These are phyloP conservation scores for Gryllus longicercus DNA, from an alignment of 2,888 invertebrate species.

Conservation along the genomic window DNA sequence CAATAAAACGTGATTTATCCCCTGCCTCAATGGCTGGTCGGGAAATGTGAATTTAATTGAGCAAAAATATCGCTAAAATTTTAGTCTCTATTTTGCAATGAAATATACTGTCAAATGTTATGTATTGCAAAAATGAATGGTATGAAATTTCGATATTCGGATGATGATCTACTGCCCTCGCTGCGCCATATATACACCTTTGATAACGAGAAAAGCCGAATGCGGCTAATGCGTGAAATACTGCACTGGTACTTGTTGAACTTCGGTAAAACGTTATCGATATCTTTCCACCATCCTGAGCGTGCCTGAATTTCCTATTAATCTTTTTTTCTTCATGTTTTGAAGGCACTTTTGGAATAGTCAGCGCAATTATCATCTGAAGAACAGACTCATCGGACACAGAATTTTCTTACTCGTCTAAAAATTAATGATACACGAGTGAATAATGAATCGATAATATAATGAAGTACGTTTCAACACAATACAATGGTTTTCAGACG, in stretches of 20 bases:
- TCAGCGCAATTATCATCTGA: background rate
- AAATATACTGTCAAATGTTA: slow-evolving; percentile 17
- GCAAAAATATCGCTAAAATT: slow-evolving; percentile 24
- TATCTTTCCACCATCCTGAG: background rate
- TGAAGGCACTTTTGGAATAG: background rate
- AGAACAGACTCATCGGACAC: no score
- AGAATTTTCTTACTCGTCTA: no score
- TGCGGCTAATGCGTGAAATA: background rate
- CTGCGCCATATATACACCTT: background rate
- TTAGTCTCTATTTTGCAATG: slow-evolving; percentile 12
- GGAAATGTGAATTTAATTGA: slow-evolving; percentile 24
- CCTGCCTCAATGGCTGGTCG: background rate
- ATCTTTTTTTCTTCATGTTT: background rate
- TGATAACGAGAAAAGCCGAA: background rate
- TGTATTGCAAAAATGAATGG: background rate
- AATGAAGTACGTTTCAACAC: no score
- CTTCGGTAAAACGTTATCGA: background rate
- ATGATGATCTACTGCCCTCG: background rate
- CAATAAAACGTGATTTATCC: slow-evolving; percentile 9
- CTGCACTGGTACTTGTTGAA: background rate
- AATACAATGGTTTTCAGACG: no score
- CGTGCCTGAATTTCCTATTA: background rate
- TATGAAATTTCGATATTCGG: background rate
- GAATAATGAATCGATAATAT: no score
- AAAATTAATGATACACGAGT: no score